Percentiles rank a stretch among this genome's conserved stretches.
These are phyloP conservation scores for Cremastinae sp. DNA, from an alignment of 2,888 invertebrate genomes.

Conservation along the genomic window DNA sequence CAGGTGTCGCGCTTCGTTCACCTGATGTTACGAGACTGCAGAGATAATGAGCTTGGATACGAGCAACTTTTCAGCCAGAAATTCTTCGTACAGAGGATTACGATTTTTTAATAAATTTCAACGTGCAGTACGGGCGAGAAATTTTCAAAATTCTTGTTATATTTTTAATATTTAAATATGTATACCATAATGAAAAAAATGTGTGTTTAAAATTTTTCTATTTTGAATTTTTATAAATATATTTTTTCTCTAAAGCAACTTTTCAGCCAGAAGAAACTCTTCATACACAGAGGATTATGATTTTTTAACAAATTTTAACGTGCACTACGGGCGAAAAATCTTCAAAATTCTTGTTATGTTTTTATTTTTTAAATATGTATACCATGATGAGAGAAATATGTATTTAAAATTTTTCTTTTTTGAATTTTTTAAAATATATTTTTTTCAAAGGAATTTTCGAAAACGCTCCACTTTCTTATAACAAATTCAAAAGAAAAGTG, in stretches of 20 bases:
- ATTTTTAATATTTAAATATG: too few relatives aligned
- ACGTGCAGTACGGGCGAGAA: constrained; percentile 11
- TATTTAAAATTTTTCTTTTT: background rate
- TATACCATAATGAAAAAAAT: too few relatives aligned
- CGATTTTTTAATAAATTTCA: constrained; percentile 9
- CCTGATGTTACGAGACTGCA: constrained; percentile 32
- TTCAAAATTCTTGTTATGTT: too few relatives aligned
- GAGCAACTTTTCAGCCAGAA: constrained; percentile 28
- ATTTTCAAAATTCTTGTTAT: too few relatives aligned
- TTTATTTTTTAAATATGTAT: too few relatives aligned
- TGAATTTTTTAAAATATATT: background rate
- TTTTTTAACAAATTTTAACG: constrained; percentile 8
- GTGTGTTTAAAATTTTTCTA: too few relatives aligned
- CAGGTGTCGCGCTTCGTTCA: constrained; percentile 45
- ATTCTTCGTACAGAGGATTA: constrained; percentile 34
- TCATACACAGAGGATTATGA: constrained; percentile 28
- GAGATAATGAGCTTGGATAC: constrained; percentile 29
- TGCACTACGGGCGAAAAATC: constrained; percentile 11
- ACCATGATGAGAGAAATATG: too few relatives aligned
- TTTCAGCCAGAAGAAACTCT: constrained; percentile 22
- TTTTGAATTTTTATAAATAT: too few relatives aligned
- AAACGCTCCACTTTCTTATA: too few relatives aligned
- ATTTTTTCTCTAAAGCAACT: too few relatives aligned
- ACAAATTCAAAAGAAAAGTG: too few relatives aligned
- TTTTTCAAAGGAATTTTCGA: background rate